phyloP scores from a whole-genome alignment of 2,888 invertebrate genomes.

The Spodoptera picta region DNA sequence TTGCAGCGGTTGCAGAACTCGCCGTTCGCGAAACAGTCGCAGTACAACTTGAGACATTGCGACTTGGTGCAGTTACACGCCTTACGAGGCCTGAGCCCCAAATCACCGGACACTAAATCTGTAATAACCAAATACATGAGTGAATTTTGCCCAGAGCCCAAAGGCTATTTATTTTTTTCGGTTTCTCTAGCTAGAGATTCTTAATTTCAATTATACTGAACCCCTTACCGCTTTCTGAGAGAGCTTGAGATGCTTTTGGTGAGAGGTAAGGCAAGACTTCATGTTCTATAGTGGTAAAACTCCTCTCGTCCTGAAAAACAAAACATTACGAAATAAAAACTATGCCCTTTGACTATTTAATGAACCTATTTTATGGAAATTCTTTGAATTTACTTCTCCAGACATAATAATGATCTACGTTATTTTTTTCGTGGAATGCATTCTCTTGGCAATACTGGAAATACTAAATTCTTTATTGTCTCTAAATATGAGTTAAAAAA shows the following conservation, averaged over 20 bases:
- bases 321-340: no score
- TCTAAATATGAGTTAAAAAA: neutral
- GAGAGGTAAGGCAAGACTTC: slow-evolving; percentile 65
- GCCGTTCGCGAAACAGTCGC: slow-evolving; percentile 99
- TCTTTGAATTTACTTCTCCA: no score
- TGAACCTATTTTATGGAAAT: no score
- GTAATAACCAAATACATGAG: neutral
- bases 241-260: slow-evolving; percentile 62
- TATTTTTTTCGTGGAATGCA: no score
- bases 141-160: no score
- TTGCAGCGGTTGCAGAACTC: slow-evolving; percentile 99
- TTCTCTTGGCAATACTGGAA: no score
- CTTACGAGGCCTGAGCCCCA: slow-evolving; percentile 92
- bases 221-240: slow-evolving; percentile 68
- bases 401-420: no score
- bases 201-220: neutral
- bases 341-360: no score
- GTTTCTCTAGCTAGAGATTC: neutral
- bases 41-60: slow-evolving; percentile 99
- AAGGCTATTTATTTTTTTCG: no score
- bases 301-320: slow-evolving; percentile 60
- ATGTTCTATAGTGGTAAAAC: slow-evolving; percentile 62
- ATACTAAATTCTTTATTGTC: no score
- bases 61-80: slow-evolving; percentile 99
- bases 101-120: slow-evolving; percentile 71